These are phyloP conservation scores for Palythoa grandiflora DNA, from an alignment of 92 coral and sea anemone species.

Conservation along the genomic window DNA sequence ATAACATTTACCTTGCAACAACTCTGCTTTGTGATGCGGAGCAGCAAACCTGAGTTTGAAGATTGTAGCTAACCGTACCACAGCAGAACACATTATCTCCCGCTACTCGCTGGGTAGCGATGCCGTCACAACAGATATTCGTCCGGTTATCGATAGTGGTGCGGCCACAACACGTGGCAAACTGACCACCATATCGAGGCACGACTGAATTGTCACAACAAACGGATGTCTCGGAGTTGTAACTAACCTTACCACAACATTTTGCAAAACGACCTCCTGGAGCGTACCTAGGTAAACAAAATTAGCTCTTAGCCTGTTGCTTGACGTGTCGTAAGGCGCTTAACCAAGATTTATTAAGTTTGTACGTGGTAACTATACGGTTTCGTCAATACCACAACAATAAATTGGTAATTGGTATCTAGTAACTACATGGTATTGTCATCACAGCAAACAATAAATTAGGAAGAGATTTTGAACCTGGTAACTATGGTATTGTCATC, in stretches of 20 bases:
- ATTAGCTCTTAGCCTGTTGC: background rate
- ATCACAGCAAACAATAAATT: no score
- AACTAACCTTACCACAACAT: slow-evolving; percentile 51
- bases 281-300: slow-evolving; percentile 18
- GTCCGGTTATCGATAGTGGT: slow-evolving; percentile 30
- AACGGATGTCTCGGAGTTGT: slow-evolving; percentile 37
- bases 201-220: slow-evolving; percentile 42
- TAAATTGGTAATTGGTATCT: no score
- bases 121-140: slow-evolving; percentile 52
- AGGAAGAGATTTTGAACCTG: background rate
- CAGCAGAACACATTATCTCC: slow-evolving; percentile 51
- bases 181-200: slow-evolving; percentile 42
- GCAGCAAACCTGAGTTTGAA: slow-evolving; percentile 42
- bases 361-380: no score
- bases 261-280: slow-evolving; percentile 45
- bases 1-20: background rate
- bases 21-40: slow-evolving; percentile 39
- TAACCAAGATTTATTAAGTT: background rate
- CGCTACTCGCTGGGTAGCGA: background rate
- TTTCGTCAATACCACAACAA: no score
- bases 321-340: no score
- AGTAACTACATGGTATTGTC: no score
- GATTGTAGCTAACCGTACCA: slow-evolving; percentile 35
- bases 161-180: slow-evolving; percentile 51
- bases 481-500: slow-evolving; percentile 26